These are phyloP conservation scores for Eupsittula cactorum DNA, from an alignment of 2,113 vertebrate species.

Conservation along the genomic window DNA sequence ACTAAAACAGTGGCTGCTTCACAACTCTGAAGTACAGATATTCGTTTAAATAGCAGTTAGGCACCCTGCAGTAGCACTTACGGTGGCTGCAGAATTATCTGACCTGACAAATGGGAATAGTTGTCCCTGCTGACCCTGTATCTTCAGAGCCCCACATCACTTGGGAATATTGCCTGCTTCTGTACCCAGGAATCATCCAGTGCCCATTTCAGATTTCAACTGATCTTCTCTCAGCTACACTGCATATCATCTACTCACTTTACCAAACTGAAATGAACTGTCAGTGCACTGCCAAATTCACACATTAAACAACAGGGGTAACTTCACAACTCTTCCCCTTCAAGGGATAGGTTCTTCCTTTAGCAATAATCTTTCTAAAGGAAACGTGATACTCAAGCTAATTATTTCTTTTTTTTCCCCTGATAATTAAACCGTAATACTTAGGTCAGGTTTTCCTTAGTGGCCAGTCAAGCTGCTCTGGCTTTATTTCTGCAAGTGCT, in stretches of 20 bases:
- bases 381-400: neutral
- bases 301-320: neutral
- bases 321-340: neutral
- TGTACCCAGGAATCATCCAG: neutral
- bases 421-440: neutral
- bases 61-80: neutral
- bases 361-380: neutral
- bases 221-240: neutral
- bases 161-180: neutral
- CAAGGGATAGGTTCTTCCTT: neutral
- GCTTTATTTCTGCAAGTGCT: neutral
- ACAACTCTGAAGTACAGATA: neutral
- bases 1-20: neutral
- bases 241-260: neutral
- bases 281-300: neutral
- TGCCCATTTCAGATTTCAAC: neutral
- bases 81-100: neutral
- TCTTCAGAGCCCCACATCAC: rapidly evolving
- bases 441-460: neutral
- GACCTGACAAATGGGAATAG: neutral
- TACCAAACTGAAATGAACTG: neutral
- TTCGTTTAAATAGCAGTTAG: neutral
- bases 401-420: neutral
- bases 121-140: neutral
- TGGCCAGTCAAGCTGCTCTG: neutral